These are phyloP conservation scores for Sebastes schlegelii DNA, from an alignment of 2,113 vertebrate species.

Conservation along the genomic window DNA sequence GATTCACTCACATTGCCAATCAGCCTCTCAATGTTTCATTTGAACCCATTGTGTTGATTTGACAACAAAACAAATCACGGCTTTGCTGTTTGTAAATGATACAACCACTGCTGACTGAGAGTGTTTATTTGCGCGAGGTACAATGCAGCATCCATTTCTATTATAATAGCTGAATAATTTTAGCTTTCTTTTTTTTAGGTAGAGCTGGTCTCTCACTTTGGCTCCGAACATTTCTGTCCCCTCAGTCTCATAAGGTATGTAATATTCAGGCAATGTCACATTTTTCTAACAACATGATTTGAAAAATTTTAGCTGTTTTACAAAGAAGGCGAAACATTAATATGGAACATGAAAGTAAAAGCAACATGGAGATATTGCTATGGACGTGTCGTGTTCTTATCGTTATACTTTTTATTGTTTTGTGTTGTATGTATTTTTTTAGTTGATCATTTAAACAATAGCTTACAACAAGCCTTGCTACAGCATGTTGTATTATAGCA, in stretches of 20 bases:
- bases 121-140: background rate
- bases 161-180: background rate
- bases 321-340: background rate
- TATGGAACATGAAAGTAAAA: background rate
- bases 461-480: no score
- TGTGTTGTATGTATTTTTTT: background rate
- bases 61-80: background rate
- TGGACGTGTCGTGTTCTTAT: background rate
- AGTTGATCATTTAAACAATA: background rate
- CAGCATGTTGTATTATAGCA: no score
- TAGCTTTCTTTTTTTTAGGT: conserved; percentile 83
- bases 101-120: background rate
- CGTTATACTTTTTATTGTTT: background rate
- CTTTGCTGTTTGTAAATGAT: conserved; percentile 21
- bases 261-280: background rate
- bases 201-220: conserved; percentile 96
- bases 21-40: conserved; percentile 11
- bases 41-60: background rate
- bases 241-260: conserved; percentile 96
- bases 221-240: conserved; percentile 98
- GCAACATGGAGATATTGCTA: background rate
- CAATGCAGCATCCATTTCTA: background rate
- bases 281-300: background rate
- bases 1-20: background rate
- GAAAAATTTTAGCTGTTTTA: background rate